A percentile compares a stretch with the other conserved stretches of the same genome.
Evolutionary conservation across 2,113 vertebrate genomes (phyloP).

Genomic region (Phaethornis superciliosus): DNA sequence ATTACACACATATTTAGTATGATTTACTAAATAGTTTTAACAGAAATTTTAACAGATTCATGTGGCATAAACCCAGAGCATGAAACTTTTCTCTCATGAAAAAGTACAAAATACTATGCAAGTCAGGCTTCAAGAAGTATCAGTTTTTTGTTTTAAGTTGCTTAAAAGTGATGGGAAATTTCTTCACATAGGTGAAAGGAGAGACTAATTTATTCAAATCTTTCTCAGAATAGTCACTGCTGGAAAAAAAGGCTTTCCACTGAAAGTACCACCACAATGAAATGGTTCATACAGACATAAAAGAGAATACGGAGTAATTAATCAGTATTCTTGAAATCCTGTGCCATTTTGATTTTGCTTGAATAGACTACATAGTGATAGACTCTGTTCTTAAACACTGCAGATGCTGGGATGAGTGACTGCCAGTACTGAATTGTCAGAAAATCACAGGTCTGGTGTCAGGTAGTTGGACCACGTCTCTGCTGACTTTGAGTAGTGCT

Average conservation of each 20-base stretch:
- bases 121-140: neutral
- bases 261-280: neutral
- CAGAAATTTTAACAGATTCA: neutral
- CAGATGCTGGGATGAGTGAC: neutral
- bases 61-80: neutral
- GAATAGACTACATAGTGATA: neutral
- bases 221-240: neutral
- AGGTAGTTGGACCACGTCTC: neutral
- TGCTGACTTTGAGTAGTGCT: neutral
- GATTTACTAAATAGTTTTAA: neutral
- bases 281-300: rapidly evolving
- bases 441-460: neutral
- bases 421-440: neutral
- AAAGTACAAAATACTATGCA: neutral
- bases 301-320: neutral
- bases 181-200: neutral
- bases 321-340: neutral
- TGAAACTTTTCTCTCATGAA: neutral
- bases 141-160: neutral
- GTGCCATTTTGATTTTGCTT: neutral
- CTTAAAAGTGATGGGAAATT: neutral
- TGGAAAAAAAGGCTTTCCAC: neutral
- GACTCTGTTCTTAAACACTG: neutral
- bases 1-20: neutral
- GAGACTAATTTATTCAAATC: neutral